These are phyloP conservation scores for Drosophila eohydei DNA, from an alignment of 2,888 invertebrate species.

Conservation along the genomic window DNA sequence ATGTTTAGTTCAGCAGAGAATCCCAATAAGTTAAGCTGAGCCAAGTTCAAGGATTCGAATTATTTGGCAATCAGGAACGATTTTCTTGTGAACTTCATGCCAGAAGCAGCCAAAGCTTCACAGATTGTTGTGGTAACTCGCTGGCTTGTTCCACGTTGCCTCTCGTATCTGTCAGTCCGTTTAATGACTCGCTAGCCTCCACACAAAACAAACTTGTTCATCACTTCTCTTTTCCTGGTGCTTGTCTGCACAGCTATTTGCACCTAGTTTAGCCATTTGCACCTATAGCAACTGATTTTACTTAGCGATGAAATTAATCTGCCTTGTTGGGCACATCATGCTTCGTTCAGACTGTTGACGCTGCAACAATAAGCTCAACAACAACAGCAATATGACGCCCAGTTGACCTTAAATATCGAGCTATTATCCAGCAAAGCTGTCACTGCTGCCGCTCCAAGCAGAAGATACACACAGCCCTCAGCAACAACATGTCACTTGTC, in stretches of 20 bases:
- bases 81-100: too few relatives aligned
- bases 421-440: not conserved
- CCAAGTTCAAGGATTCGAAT: not conserved
- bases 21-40: conserved; percentile 5
- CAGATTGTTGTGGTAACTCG: not conserved
- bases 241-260: not conserved
- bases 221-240: not conserved
- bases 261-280: not conserved
- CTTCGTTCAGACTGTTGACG: not conserved
- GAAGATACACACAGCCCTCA: not conserved
- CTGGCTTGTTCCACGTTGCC: not conserved
- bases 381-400: conserved; percentile 1
- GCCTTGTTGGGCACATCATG: not conserved
- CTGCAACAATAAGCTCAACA: not conserved
- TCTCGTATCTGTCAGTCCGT: too few relatives aligned
- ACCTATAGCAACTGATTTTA: not conserved
- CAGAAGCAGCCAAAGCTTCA: not conserved
- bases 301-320: not conserved
- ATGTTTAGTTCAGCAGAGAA: not conserved
- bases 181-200: not conserved
- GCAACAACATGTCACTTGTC: not conserved
- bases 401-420: conserved; percentile 5
- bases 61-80: not conserved
- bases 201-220: not conserved
- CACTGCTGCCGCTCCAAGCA: not conserved